Conservation (phyloP, 1,140 invertebrate species). For the Aphelenchoides besseyi region DNA sequence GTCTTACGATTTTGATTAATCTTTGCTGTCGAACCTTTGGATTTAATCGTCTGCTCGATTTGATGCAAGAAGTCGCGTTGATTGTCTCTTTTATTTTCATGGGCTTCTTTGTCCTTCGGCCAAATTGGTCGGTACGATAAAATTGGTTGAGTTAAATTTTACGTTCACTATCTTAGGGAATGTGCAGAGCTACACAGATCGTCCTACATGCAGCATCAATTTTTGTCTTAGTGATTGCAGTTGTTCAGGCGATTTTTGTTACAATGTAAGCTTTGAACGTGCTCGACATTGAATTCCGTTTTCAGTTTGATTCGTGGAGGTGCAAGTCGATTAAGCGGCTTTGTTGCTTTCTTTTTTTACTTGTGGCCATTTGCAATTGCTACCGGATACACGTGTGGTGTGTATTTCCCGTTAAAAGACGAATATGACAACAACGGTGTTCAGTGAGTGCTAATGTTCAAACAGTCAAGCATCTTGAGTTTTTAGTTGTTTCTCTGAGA, state of each 20-base stretch:
- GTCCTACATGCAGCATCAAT: not conserved
- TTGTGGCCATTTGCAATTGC: constrained; percentile 4
- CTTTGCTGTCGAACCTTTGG: constrained; percentile 25
- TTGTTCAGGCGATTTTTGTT: not conserved
- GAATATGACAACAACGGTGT: constrained; percentile 19
- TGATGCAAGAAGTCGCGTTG: constrained; percentile 35
- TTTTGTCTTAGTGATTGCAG: not conserved
- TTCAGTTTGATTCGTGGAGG: constrained; percentile 10
- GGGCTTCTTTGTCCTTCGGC: constrained; percentile 34
- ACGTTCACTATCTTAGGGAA: constrained; percentile 15
- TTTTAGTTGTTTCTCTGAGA: constrained; percentile 18
- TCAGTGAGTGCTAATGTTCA: constrained; percentile 13
- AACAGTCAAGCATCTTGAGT: not conserved
- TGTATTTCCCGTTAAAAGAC: constrained; percentile 13
- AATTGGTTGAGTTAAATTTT: not conserved
- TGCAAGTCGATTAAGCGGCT: not conserved
- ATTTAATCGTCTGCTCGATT: constrained; percentile 27
- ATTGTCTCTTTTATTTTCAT: constrained; percentile 34
- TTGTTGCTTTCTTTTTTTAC: not conserved
- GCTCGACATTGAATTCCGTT: not conserved
- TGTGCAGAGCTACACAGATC: constrained; percentile 11
- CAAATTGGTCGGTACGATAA: constrained; percentile 14
- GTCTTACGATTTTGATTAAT: constrained; percentile 27
- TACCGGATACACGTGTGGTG: not conserved
- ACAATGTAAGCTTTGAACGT: constrained; percentile 1